phyloP scores from a whole-genome alignment of 2,113 vertebrate species.

The Fregetta grallaria region DNA sequence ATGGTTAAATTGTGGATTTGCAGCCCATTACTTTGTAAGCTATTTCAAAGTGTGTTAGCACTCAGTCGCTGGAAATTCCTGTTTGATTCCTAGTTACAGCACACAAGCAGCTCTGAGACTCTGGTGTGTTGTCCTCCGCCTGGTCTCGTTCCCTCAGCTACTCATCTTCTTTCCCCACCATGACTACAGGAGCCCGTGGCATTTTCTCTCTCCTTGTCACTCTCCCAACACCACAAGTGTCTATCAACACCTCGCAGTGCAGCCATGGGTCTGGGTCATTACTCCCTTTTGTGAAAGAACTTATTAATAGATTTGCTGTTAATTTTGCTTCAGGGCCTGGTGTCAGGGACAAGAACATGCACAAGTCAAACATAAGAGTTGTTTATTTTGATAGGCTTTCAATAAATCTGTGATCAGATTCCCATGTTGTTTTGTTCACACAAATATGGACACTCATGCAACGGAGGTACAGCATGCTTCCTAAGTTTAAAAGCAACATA shows the following conservation, averaged over 20 bases:
- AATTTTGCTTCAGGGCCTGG: neutral
- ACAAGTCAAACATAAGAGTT: neutral
- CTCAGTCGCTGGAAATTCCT: neutral
- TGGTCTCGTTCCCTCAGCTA: neutral
- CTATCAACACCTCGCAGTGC: neutral
- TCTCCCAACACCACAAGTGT: neutral
- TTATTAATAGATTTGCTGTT: neutral
- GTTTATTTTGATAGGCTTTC: neutral
- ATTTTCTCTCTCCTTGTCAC: neutral
- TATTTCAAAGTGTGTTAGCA: neutral
- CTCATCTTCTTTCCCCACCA: neutral
- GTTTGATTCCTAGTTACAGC: neutral
- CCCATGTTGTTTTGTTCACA: neutral
- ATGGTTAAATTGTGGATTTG: neutral
- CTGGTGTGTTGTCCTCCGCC: neutral
- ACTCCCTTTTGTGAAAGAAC: neutral
- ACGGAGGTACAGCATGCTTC: neutral
- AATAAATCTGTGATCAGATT: neutral
- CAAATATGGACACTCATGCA: neutral
- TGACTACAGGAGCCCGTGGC: neutral
- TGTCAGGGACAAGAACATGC: neutral
- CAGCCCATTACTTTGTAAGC: neutral
- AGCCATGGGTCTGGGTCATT: neutral
- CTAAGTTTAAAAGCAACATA: neutral
- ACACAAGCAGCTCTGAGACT: neutral